Evolutionary conservation across 1,140 invertebrate species (phyloP).

Genomic region (Capitella teleta): DNA sequence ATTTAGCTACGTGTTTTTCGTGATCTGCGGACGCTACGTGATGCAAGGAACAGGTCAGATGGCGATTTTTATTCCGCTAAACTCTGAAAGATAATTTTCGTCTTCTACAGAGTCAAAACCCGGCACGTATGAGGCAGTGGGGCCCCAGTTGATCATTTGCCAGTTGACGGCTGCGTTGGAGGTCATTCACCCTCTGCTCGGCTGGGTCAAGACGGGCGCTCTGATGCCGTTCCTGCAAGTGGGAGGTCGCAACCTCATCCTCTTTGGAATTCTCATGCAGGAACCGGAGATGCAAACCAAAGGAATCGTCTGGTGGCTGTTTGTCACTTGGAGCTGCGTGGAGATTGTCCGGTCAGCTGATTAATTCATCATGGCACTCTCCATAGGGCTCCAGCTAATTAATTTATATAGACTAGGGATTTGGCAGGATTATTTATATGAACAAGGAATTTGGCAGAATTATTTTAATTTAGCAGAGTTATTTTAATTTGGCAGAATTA

Average conservation of each 20-base stretch:
- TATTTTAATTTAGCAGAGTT: no score
- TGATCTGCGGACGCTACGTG: no score
- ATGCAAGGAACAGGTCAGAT: no score
- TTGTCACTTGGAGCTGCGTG: conserved; percentile 65
- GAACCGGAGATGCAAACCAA: conserved; percentile 77
- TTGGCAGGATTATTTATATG: no score
- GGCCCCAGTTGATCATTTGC: conserved; percentile 66
- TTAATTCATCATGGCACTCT: no score
- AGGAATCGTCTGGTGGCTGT: conserved; percentile 75
- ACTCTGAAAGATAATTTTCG: no score
- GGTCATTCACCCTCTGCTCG: conserved; percentile 77
- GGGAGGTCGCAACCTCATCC: conserved; percentile 60
- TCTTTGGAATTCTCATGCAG: conserved; percentile 71
- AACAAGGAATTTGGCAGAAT: no score
- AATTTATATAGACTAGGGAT: no score
- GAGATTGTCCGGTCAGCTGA: conserved; percentile 76
- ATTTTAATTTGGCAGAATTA: no score
- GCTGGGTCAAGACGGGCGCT: conserved; percentile 66
- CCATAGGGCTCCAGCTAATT: no score
- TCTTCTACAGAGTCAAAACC: conserved; percentile 58
- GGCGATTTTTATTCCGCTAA: no score
- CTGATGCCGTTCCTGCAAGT: conserved; percentile 48
- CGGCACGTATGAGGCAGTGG: conserved; percentile 63
- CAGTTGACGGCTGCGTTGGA: conserved; percentile 75
- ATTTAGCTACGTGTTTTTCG: no score